Conservation (phyloP, 2,797 vertebrate genomes). For the Cyprinodon diabolis region DNA sequence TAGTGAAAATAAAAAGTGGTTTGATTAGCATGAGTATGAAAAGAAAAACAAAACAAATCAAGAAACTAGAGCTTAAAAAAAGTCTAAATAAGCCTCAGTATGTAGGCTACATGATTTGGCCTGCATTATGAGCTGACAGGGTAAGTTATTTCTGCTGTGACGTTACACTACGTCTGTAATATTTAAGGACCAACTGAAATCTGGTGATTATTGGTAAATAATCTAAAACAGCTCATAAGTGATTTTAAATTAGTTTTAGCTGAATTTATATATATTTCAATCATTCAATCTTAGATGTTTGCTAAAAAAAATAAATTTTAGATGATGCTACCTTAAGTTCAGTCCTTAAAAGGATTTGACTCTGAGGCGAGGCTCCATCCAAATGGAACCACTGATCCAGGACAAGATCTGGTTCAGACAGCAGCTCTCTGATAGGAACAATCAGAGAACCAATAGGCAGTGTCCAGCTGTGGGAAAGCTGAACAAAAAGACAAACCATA, state of each 20-base stretch:
- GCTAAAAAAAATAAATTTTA: neutral
- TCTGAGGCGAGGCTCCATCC: constrained; percentile 78
- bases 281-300: neutral
- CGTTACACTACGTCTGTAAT: neutral
- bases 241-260: neutral
- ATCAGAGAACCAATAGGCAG: constrained; percentile 82
- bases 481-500: constrained; percentile 18
- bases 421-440: constrained; percentile 85
- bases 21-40: neutral
- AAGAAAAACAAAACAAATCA: neutral
- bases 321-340: constrained; percentile 84
- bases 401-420: constrained; percentile 81
- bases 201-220: neutral
- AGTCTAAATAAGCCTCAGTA: neutral
- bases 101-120: no score
- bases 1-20: constrained; percentile 4
- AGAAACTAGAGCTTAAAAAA: neutral
- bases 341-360: constrained; percentile 87
- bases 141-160: neutral
- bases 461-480: constrained; percentile 83
- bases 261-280: neutral
- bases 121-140: no score
- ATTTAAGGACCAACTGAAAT: neutral
- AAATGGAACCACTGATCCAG: constrained; percentile 89
- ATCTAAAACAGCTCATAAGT: neutral